phyloP scores from a whole-genome alignment of 2,113 vertebrate genomes.

The Centropus unirufus region DNA sequence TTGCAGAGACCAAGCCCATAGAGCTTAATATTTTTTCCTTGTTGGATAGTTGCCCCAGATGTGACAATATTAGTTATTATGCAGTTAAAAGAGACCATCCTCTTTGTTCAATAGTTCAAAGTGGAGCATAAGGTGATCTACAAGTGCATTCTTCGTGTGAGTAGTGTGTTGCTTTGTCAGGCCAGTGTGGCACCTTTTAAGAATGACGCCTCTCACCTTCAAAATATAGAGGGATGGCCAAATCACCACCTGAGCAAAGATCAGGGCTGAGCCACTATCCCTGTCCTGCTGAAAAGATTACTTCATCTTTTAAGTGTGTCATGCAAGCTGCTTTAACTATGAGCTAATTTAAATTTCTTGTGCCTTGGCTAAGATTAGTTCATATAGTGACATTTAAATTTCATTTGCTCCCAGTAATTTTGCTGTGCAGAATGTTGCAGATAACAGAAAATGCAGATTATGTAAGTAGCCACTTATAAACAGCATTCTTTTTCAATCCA shows the following conservation, averaged over 20 bases:
- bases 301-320: slow-evolving; percentile 17
- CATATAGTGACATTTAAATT: slow-evolving; percentile 64
- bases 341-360: slow-evolving; percentile 59
- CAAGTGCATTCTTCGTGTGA: neutral
- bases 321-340: slow-evolving; percentile 22
- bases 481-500: neutral
- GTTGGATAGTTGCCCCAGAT: neutral
- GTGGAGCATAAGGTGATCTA: neutral
- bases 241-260: neutral
- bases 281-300: slow-evolving; percentile 11
- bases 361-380: slow-evolving; percentile 53
- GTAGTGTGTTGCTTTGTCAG: neutral
- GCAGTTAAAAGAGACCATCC: neutral
- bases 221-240: neutral
- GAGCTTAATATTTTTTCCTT: neutral
- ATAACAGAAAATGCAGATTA: slow-evolving; percentile 66
- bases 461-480: slow-evolving; percentile 62
- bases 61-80: neutral
- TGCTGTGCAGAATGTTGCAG: slow-evolving; percentile 45
- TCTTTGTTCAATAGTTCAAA: neutral
- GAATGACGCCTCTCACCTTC: neutral
- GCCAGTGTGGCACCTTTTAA: neutral
- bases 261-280: neutral
- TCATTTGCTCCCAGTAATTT: slow-evolving; percentile 30
- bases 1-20: neutral